phyloP scores from a whole-genome alignment of 2,113 vertebrate genomes.

The Columba livia region DNA sequence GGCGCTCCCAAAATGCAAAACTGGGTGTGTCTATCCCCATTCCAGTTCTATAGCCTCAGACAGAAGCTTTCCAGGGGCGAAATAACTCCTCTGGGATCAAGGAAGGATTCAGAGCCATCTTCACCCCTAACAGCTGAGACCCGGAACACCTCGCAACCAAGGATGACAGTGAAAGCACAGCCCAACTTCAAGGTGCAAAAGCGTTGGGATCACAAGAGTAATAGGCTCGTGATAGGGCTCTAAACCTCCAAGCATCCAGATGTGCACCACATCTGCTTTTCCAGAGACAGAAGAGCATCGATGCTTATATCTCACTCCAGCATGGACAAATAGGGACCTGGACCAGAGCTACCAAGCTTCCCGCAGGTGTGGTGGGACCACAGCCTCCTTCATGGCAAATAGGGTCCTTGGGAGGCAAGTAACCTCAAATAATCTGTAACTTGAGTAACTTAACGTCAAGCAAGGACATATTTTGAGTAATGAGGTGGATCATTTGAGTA shows the following conservation, averaged over 20 bases:
- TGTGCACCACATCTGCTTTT: not conserved
- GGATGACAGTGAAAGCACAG: not conserved
- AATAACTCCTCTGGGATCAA: not conserved
- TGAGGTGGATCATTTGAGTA: not conserved
- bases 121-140: not conserved
- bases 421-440: not conserved
- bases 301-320: not conserved
- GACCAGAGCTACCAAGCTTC: not conserved
- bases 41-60: not conserved
- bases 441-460: not conserved
- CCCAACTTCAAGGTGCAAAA: not conserved
- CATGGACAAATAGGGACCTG: not conserved
- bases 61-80: not conserved
- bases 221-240: not conserved
- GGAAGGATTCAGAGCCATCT: not conserved
- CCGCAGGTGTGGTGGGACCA: not conserved
- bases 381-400: not conserved
- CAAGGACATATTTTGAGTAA: not conserved
- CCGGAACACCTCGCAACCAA: fast-evolving
- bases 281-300: not conserved
- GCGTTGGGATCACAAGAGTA: not conserved
- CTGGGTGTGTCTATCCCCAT: too few relatives aligned
- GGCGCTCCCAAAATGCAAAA: not conserved
- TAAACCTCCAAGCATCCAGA: not conserved
- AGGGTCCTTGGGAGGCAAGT: not conserved